These are phyloP conservation scores for Pelobates cultripes DNA, from an alignment of 2,797 vertebrate genomes.

Conservation along the genomic window DNA sequence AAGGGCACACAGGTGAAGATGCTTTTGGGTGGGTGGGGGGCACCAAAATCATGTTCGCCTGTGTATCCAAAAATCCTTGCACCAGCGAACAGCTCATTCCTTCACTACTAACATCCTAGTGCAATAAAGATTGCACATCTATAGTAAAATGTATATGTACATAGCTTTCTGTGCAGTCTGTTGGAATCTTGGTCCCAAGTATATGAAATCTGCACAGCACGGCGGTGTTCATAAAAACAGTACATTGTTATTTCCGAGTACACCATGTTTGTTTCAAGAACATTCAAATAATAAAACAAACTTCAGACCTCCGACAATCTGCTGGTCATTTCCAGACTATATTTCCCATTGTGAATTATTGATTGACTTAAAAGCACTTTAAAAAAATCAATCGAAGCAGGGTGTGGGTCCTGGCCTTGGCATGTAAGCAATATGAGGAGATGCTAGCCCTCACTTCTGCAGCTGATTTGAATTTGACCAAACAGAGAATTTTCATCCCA, in stretches of 20 bases:
- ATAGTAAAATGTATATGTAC: too few species aligned
- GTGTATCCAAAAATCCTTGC: too few species aligned
- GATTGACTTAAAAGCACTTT: conserved; percentile 63
- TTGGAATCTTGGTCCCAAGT: neutral
- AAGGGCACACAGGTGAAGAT: too few species aligned
- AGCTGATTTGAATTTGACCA: conserved; percentile 62
- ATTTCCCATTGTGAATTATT: conserved; percentile 66
- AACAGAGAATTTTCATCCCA: conserved; percentile 61
- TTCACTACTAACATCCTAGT: too few species aligned
- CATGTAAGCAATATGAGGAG: conserved; percentile 41
- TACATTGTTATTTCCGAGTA: neutral
- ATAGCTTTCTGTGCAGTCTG: neutral
- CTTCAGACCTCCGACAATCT: neutral
- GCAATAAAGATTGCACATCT: too few species aligned
- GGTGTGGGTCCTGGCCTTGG: conserved; percentile 46
- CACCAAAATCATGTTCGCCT: too few species aligned
- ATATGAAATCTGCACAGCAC: neutral
- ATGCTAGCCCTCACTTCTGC: conserved; percentile 51
- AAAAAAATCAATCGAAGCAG: conserved; percentile 69
- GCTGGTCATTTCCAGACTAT: conserved; percentile 14
- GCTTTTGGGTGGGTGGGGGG: too few species aligned
- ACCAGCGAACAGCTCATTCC: too few species aligned
- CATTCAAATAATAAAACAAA: conserved; percentile 13
- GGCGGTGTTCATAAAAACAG: neutral
- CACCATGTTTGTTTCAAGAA: neutral